These are phyloP conservation scores for Brachyhypopomus occidentalis DNA, from an alignment of 2,113 vertebrate genomes.

Conservation along the genomic window DNA sequence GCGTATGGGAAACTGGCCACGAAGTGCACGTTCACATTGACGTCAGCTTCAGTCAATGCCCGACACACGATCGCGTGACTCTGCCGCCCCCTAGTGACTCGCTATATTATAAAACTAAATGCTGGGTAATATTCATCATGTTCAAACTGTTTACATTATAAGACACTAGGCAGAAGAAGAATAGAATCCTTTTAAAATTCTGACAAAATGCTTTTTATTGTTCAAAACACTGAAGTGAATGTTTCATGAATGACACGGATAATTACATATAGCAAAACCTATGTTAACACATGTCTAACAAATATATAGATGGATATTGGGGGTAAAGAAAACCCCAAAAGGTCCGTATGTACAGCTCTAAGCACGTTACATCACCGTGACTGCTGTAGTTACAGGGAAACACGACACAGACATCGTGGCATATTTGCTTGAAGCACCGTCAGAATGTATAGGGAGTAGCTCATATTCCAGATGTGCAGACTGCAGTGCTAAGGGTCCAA, in stretches of 20 bases:
- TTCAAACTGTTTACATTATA: too few species aligned
- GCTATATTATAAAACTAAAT: too few species aligned
- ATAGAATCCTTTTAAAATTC: neutral
- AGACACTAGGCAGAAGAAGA: neutral
- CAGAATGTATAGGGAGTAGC: neutral
- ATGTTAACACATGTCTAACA: constrained; percentile 47
- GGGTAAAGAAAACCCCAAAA: neutral
- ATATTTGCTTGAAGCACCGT: constrained; percentile 1
- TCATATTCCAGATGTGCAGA: neutral
- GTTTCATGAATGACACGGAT: constrained; percentile 33
- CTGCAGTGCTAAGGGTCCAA: neutral
- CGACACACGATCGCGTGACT: neutral
- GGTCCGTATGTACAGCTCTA: constrained; percentile 20
- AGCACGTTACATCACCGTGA: constrained; percentile 24
- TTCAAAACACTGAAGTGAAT: constrained; percentile 45
- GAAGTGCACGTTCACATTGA: too few species aligned
- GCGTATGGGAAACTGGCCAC: too few species aligned
- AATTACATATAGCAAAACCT: constrained; percentile 38
- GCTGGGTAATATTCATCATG: too few species aligned
- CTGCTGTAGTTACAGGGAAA: constrained; percentile 8
- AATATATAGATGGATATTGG: constrained; percentile 14
- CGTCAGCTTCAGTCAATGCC: too few species aligned
- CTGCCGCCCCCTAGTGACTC: neutral
- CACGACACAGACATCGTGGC: constrained; percentile 10
- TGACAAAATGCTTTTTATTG: constrained; percentile 47